Evolutionary conservation across 2,797 vertebrate genomes (phyloP), one percentile per base, ranked within the genome.

Genomic region (Cossypha polioptera): DNA sequence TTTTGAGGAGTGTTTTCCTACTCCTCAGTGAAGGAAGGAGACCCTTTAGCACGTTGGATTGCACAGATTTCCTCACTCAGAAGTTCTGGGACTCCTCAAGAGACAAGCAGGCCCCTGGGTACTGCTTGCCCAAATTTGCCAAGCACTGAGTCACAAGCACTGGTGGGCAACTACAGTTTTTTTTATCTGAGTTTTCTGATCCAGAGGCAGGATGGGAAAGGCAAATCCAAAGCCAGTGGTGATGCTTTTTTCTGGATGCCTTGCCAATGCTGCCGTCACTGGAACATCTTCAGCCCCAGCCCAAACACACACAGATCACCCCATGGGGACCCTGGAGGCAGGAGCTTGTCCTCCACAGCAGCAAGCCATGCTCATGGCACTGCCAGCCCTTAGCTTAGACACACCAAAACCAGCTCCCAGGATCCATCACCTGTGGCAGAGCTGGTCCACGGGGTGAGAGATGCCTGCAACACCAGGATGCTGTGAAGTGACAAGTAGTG

Each of bases 231-330:
- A 89, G 10, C 28, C 40, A 51, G 26, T 0, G 2, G 24, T 11
- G 33, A 75, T 78, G 21, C 10, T 51, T 89, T 47, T 11, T 36
- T 58, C 65, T 47, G 36, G 43, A 43, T 51, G 26, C 29, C 11
- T 57, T 5, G 0, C 50, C 72, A 48, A 16, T 13, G 25, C 54
- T 54, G 57, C 0, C 0, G 17, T 26, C 40, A 10, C 50, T 9
- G 47, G 38, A 74, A 21, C 40, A 31, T 15, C 48, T 42, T 16
- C 40, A 61, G 53, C 6, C 24, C 25, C 61, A 54, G 14, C 22
- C 4, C 31, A 28, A 17, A 13, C 22, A 28, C 0, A 0, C 18
- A 31, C 36, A 15, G 13, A 4, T 59, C 5, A 1, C 13, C 16
- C 22, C 20, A 1, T 5, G 35, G 54, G 24, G 17, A 26, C 48